A percentile compares a stretch with the other conserved stretches of the same genome.
These are phyloP conservation scores for Achlya flavicornis DNA, from an alignment of 2,888 invertebrate genomes.

Conservation along the genomic window DNA sequence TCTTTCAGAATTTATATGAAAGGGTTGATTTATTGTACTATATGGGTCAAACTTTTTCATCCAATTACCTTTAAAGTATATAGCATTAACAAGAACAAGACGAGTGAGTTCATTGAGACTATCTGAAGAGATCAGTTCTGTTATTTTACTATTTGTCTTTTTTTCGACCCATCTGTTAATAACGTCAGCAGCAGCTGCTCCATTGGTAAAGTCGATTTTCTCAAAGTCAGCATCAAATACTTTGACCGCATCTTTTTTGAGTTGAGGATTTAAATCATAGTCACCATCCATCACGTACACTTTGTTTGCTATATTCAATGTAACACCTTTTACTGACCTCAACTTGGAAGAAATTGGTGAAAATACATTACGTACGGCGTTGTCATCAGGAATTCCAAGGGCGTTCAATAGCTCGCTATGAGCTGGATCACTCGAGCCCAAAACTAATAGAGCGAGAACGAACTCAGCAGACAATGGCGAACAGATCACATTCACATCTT, in stretches of 20 bases:
- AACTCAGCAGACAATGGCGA: conserved; percentile 81
- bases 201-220: conserved; percentile 84
- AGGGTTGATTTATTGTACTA: conserved; percentile 85
- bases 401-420: conserved; percentile 63
- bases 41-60: conserved; percentile 84
- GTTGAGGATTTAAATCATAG: conserved; percentile 78
- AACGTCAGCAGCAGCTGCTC: conserved; percentile 67
- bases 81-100: conserved; percentile 91
- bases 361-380: conserved; percentile 69
- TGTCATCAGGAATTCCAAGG: conserved; percentile 64
- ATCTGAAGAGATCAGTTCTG: conserved; percentile 86
- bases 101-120: conserved; percentile 83
- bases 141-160: conserved; percentile 92
- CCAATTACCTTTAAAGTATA: conserved; percentile 95
- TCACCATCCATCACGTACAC: conserved; percentile 85
- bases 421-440: conserved; percentile 65
- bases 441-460: conserved; percentile 67
- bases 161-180: conserved; percentile 93
- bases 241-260: conserved; percentile 83
- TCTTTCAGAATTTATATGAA: conserved; percentile 82
- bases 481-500: conserved; percentile 70
- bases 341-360: conserved; percentile 55
- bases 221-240: conserved; percentile 86
- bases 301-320: conserved; percentile 88
- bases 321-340: conserved; percentile 76